Conservation (phyloP, 1,140 invertebrate genomes). For the Copidosoma floridanum region DNA sequence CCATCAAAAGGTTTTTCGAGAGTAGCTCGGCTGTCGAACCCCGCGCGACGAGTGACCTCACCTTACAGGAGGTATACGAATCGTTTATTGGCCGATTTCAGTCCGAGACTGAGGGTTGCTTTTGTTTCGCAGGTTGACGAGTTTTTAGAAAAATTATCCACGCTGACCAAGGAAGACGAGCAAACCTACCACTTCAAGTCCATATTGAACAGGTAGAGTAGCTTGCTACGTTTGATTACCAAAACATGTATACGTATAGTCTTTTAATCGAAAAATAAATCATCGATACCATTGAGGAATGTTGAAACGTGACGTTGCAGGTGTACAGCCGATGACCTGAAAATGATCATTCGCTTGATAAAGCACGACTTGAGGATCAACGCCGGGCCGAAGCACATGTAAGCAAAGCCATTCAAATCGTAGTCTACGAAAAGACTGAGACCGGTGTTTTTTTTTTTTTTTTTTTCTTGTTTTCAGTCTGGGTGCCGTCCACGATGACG, state of each 20-base stretch:
- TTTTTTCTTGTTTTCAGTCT: constrained; percentile 58
- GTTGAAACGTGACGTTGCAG: too few relatives aligned
- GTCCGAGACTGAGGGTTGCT: background rate
- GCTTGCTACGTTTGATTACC: too few relatives aligned
- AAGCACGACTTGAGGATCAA: constrained; percentile 91
- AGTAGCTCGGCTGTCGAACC: constrained; percentile 63
- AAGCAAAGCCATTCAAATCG: too few relatives aligned
- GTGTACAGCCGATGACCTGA: constrained; percentile 82
- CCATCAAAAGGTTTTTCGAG: constrained; percentile 78
- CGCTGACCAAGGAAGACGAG: constrained; percentile 83
- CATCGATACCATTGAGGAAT: too few relatives aligned
- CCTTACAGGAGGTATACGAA: constrained; percentile 73
- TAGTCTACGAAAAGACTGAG: too few relatives aligned
- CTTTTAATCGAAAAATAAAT: too few relatives aligned
- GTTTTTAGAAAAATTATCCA: constrained; percentile 71
- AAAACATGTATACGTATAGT: too few relatives aligned
- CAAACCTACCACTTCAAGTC: constrained; percentile 74
- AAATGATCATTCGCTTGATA: constrained; percentile 82
- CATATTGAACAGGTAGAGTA: constrained; percentile 64
- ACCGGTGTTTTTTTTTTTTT: too few relatives aligned
- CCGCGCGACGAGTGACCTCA: constrained; percentile 68
- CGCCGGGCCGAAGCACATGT: constrained; percentile 87
- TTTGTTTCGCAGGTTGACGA: constrained; percentile 64
- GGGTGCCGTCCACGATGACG: constrained; percentile 79
- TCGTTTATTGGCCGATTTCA: too few relatives aligned